These are phyloP conservation scores for Scomber japonicus DNA, from an alignment of 2,113 vertebrate genomes.

Conservation along the genomic window DNA sequence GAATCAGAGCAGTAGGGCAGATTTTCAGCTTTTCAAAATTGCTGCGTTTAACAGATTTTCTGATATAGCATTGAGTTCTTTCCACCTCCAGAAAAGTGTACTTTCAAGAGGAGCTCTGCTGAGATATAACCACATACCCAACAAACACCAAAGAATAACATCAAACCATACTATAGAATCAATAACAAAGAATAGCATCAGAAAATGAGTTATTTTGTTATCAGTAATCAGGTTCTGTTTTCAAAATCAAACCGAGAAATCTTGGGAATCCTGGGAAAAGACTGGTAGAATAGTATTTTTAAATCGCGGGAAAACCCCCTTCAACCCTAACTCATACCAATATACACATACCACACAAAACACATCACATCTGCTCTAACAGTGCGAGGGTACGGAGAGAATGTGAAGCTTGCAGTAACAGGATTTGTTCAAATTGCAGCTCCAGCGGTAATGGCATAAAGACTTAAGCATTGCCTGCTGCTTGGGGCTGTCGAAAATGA, in stretches of 20 bases:
- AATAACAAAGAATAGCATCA: too few species aligned
- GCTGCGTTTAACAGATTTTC: too few species aligned
- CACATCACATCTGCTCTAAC: constrained; percentile 37
- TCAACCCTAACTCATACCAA: constrained; percentile 11
- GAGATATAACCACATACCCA: too few species aligned
- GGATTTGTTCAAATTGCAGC: constrained; percentile 67
- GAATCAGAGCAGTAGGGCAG: not conserved
- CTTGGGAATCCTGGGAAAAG: constrained; percentile 4
- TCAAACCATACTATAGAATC: too few species aligned
- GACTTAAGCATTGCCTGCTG: constrained; percentile 76
- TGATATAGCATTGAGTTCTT: too few species aligned
- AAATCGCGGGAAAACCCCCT: not conserved
- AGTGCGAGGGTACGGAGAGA: constrained; percentile 32
- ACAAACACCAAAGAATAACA: too few species aligned
- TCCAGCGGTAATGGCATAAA: constrained; percentile 67
- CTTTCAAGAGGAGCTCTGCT: too few species aligned
- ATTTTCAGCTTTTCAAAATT: not conserved
- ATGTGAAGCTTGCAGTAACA: constrained; percentile 45
- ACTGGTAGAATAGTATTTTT: not conserved
- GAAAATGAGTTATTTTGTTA: too few species aligned
- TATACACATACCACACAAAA: constrained; percentile 19
- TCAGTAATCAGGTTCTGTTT: too few species aligned
- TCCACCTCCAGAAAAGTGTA: too few species aligned
- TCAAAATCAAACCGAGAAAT: not conserved
- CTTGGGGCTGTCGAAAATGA: constrained; percentile 73